These are phyloP conservation scores for Atherinomorus stipes DNA, from an alignment of 2,113 vertebrate genomes.

Conservation along the genomic window DNA sequence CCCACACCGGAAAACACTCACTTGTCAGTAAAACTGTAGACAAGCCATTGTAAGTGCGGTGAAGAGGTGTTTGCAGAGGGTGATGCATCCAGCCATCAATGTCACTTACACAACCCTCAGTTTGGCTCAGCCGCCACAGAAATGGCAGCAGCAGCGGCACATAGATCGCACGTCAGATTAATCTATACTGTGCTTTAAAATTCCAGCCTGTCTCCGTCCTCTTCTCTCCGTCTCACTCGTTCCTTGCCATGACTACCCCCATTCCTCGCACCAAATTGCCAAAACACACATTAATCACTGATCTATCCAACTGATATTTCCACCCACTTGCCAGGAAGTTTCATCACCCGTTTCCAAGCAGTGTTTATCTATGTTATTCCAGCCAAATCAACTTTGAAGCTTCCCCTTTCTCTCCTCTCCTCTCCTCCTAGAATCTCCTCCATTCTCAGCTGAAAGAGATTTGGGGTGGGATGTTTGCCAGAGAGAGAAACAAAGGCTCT, in stretches of 20 bases:
- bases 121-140: conserved; percentile 13
- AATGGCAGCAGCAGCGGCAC: conserved; percentile 6
- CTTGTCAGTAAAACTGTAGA: conserved; percentile 22
- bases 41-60: conserved; percentile 1
- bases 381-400: conserved; percentile 27
- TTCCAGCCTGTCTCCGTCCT: conserved; percentile 26
- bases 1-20: not conserved
- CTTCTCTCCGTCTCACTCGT: not conserved
- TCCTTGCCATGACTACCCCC: conserved; percentile 1
- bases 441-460: conserved; percentile 31
- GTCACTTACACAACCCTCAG: conserved; percentile 33
- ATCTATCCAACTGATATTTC: conserved; percentile 54
- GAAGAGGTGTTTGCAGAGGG: conserved; percentile 1
- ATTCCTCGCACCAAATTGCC: conserved; percentile 10
- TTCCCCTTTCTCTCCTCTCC: conserved; percentile 33
- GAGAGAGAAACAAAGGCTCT: conserved; percentile 42
- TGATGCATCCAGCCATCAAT: conserved; percentile 39
- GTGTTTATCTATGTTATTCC: conserved; percentile 69
- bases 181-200: conserved; percentile 37
- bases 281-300: conserved; percentile 64
- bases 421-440: conserved; percentile 36
- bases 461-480: conserved; percentile 52
- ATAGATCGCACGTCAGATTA: conserved; percentile 55
- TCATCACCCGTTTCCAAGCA: conserved; percentile 32
- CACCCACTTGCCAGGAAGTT: conserved; percentile 30